Evolutionary conservation across 2,888 invertebrate genomes (phyloP).

Genomic region (Epinotia demarniana): DNA sequence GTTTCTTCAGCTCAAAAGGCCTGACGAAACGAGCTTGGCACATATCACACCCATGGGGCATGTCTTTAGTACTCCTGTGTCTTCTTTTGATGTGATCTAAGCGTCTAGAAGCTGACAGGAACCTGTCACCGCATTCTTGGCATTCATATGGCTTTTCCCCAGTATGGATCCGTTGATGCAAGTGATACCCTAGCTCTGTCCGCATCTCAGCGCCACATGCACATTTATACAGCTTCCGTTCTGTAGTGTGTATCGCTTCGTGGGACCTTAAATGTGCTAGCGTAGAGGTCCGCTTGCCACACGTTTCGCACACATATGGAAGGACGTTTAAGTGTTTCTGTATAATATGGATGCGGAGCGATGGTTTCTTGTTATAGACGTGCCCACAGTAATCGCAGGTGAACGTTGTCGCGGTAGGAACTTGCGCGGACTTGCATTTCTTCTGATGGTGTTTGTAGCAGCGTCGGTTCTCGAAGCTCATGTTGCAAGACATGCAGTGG

Average conservation of each 20-base stretch:
- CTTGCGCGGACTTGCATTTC: constrained; percentile 53
- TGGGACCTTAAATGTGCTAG: constrained; percentile 67
- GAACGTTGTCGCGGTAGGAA: constrained; percentile 49
- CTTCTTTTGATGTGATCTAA: constrained; percentile 72
- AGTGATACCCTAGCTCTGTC: constrained; percentile 64
- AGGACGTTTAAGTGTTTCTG: constrained; percentile 73
- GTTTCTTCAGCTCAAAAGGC: constrained; percentile 73
- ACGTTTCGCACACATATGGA: constrained; percentile 67
- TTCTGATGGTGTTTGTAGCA: constrained; percentile 67
- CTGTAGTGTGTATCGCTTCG: constrained; percentile 60
- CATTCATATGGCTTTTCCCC: constrained; percentile 73
- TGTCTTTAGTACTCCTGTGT: constrained; percentile 62
- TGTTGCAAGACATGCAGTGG: constrained; percentile 63
- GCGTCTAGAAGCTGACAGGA: constrained; percentile 72
- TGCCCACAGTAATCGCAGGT: constrained; percentile 70
- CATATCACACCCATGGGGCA: constrained; percentile 66
- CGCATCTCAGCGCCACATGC: constrained; percentile 69
- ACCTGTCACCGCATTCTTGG: constrained; percentile 67
- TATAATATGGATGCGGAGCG: constrained; percentile 69
- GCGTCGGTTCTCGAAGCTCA: constrained; percentile 67
- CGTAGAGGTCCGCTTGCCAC: constrained; percentile 73
- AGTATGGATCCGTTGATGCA: constrained; percentile 71
- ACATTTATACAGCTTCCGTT: constrained; percentile 64
- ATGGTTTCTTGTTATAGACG: constrained; percentile 69
- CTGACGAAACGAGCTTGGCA: constrained; percentile 71